These are phyloP conservation scores for Brachionus angularis DNA, from an alignment of 1,140 invertebrate species.

Conservation along the genomic window DNA sequence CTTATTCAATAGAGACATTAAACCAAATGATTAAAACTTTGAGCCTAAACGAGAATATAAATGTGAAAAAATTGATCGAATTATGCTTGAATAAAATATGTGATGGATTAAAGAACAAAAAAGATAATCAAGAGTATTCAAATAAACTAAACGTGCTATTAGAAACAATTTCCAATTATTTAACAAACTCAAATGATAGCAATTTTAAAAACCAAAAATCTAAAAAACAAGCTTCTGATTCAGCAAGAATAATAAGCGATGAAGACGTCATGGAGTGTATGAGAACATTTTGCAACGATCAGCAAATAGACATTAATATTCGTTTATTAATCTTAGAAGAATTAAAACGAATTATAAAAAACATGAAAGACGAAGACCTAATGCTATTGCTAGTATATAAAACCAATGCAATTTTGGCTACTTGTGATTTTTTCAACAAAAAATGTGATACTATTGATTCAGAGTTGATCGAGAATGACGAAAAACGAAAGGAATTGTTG, in stretches of 20 bases:
- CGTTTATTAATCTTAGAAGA: slow-evolving; percentile 31
- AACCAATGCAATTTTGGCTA: slow-evolving; percentile 31
- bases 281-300: slow-evolving; percentile 39
- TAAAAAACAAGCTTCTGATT: slow-evolving; percentile 6
- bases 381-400: slow-evolving; percentile 33
- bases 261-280: slow-evolving; percentile 39
- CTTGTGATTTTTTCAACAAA: slow-evolving; percentile 31
- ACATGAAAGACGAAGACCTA: slow-evolving; percentile 37
- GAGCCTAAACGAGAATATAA: background rate
- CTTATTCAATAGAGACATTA: slow-evolving; percentile 23
- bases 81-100: slow-evolving; percentile 1
- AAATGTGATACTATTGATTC: slow-evolving; percentile 1
- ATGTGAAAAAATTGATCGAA: slow-evolving; percentile 13
- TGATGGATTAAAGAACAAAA: background rate
- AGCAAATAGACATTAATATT: slow-evolving; percentile 29
- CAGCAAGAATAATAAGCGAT: slow-evolving; percentile 3
- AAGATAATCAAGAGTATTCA: background rate
- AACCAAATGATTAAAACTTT: background rate
- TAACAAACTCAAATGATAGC: background rate
- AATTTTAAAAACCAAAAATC: background rate
- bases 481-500: slow-evolving; percentile 9
- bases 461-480: background rate
- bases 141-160: slow-evolving; percentile 16
- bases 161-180: slow-evolving; percentile 14
- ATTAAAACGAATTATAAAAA: slow-evolving; percentile 34